Evolutionary conservation across 1,140 invertebrate genomes (phyloP).

Genomic region (Berghia stephanieae): DNA sequence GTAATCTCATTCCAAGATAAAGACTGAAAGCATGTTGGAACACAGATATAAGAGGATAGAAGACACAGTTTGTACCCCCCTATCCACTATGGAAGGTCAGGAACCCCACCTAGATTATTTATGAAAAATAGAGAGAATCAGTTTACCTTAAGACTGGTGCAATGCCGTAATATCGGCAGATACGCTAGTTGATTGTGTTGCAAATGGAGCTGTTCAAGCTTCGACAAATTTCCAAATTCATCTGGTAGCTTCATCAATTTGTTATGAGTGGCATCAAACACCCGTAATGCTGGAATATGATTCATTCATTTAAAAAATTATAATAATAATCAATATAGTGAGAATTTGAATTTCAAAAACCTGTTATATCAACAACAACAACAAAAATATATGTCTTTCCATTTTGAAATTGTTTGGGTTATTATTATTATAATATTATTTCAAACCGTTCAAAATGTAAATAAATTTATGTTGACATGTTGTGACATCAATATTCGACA

Average conservation of each 20-base stretch:
- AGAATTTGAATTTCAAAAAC: background rate
- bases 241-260: constrained; percentile 76
- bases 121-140: too few species aligned
- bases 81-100: too few species aligned
- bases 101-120: too few species aligned
- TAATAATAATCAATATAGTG: background rate
- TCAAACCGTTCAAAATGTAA: background rate
- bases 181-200: constrained; percentile 77
- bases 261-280: constrained; percentile 83
- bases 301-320: background rate
- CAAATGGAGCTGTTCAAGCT: constrained; percentile 81
- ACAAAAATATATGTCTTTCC: background rate
- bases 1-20: too few species aligned
- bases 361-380: background rate
- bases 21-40: too few species aligned
- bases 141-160: constrained; percentile 64
- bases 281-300: constrained; percentile 70
- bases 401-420: background rate
- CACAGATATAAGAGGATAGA: too few species aligned
- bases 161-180: constrained; percentile 65
- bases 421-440: background rate
- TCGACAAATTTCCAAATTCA: constrained; percentile 79
- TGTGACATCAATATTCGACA: too few species aligned
- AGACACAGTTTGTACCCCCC: too few species aligned
- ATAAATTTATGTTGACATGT: background rate